Evolutionary conservation across 2,797 vertebrate genomes (phyloP), one percentile per base, ranked within the genome.

Genomic region (Urosaurus nigricauda): DNA sequence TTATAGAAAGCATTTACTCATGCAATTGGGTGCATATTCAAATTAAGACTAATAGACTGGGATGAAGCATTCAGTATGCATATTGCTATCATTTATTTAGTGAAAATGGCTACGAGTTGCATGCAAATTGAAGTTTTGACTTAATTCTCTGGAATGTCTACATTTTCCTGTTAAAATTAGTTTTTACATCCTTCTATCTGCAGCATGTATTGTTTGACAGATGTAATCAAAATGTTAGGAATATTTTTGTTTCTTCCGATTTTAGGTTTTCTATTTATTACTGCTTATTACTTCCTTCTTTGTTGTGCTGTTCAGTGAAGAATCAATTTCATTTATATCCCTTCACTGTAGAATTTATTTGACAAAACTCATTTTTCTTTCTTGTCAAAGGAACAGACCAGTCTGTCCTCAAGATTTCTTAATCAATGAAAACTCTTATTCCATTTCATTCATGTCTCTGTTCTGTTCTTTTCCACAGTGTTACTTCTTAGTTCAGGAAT

Each of bases 251-350:
- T n/a, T 21, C 6, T 17, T 47, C 24, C 70, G 4, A 29, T 68
- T 60, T 65, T 65, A 43, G 32, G 24, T 40, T 63, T 82, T 82
- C 35, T 65, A 5, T 63, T 35, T 40, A 29, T 29, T 26, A 7
- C 58, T 43, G 29, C 0, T 70, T 43, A 26, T 70, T 24, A 84
- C 81, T 1, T 16, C 58, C 40, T 0, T 13, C 0, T 53, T 71
- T 56, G 84, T 80, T 74, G 60, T 89, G 1, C 58, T 93, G 89
- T 79, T 68, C 32, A 68, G 24, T 5, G 81, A 92, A 89, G 7
- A 2, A 88, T 5, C 83, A 60, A 79, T 63, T 68, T 0, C 24
- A 82, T 89, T 84, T 0, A 83, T 24, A 51, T 87, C 78, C 26
- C 82, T 87, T 8, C 79, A 58, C 82, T 70, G 32, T 26, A 75